These are phyloP conservation scores for Callosobruchus maculatus DNA, from an alignment of 2,888 invertebrate genomes.

Conservation along the genomic window DNA sequence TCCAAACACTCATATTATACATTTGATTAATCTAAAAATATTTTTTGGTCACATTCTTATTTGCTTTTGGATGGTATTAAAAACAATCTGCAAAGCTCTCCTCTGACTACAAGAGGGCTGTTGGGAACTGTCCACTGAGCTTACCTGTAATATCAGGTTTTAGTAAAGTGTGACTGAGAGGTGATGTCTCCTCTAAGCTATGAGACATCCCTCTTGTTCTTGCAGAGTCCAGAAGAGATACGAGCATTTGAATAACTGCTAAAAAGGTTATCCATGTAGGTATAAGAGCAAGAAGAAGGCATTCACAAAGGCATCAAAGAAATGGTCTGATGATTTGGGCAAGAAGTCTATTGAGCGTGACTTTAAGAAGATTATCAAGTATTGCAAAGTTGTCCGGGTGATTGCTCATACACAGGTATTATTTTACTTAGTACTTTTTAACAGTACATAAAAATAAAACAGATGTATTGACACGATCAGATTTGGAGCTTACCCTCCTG, in stretches of 20 bases:
- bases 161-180: constrained; percentile 38
- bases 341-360: constrained; percentile 96
- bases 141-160: constrained; percentile 20
- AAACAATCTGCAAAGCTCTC: constrained; percentile 56
- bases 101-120: constrained; percentile 68
- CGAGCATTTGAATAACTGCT: background rate
- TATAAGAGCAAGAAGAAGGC: constrained; percentile 99
- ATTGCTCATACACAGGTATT: constrained; percentile 95
- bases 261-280: constrained; percentile 57
- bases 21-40: too few species aligned
- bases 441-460: too few species aligned
- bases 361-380: constrained; percentile 95
- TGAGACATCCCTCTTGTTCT: constrained; percentile 60
- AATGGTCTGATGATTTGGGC: constrained; percentile 97
- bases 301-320: constrained; percentile 96
- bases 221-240: constrained; percentile 22
- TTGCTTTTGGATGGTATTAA: background rate
- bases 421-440: constrained; percentile 7
- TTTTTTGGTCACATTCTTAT: constrained; percentile 2
- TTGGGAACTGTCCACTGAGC: constrained; percentile 34
- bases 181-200: constrained; percentile 67
- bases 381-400: constrained; percentile 94
- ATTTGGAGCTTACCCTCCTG: constrained; percentile 46
- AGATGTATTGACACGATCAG: constrained; percentile 39
- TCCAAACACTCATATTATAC: too few species aligned